Base-by-base conservation (phyloP, 2,888 invertebrate species). In the Empis livida region DNA sequence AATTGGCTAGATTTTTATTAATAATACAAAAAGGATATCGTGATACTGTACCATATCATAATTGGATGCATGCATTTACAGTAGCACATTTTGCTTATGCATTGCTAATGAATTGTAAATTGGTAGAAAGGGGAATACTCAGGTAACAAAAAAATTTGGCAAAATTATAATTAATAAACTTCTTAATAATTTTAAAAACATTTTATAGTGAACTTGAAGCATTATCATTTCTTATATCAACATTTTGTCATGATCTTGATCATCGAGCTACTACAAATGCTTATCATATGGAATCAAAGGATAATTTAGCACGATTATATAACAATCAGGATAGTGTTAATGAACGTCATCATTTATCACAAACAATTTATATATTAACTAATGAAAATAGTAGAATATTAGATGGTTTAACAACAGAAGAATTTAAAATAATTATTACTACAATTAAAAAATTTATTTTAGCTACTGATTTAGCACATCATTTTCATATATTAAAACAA, bases 331-430 rank as follows among this genome's bases (percentile, higher is more conserved):
- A 89, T 31, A 88, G 88, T 43, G 84, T 89, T 14, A 82, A 89
- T 80, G 89, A 90, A 75, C 74, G 87, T 20, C 90, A 92, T 64
- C 91, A 92, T 65, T 73, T 90, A 46, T 82, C 89, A 1, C 89
- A 89, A 63, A 82, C 89, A 1, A 77, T 91, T 72, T 84, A 85
- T 57, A 84, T 90, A 53, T 72, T 92, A 41, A 88, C 86, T 68
- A 84, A 84, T 9, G 84, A 87, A 54, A 86, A 84, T 20, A 89
- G 90, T 63, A 90, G 90, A 63, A 80, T 92, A 53, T 76, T 91
- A 57, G 83, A 84, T 61, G 71, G 76, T 37, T 67, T 91, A 45
- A 73, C 77, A 1, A 70, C 80, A 20, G 69, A 74, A 53, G 80
- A 86, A 54, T 89, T 86, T 60, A 78, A 78, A 51, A 68, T 76